Percentiles rank a stretch among this genome's conserved stretches.
Evolutionary conservation across 2,113 vertebrate species (phyloP).

Genomic region (Chloroceryle aenea): DNA sequence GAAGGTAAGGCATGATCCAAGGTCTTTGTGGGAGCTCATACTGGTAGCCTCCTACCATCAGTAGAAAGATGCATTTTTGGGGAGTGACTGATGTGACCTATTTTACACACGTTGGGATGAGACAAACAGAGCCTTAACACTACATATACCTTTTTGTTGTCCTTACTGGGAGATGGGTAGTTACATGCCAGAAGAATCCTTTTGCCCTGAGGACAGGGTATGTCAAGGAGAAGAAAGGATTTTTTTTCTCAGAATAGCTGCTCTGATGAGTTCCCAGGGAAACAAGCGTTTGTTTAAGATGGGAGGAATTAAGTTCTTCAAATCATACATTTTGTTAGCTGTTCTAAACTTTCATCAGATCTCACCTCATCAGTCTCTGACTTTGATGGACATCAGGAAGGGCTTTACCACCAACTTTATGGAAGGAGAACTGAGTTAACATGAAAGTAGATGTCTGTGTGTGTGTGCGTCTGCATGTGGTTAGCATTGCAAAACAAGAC

Average conservation of each 20-base stretch:
- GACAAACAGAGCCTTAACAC: not conserved
- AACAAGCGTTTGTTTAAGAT: not conserved
- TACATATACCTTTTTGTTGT: not conserved
- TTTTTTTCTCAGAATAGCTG: not conserved
- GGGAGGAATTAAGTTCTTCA: not conserved
- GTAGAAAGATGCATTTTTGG: not conserved
- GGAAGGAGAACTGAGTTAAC: not conserved
- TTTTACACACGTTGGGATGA: not conserved
- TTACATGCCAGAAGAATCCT: not conserved
- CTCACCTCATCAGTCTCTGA: not conserved
- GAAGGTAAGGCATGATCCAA: not conserved
- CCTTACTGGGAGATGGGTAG: not conserved
- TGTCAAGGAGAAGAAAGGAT: not conserved
- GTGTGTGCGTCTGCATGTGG: conserved; percentile 4
- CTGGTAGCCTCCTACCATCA: not conserved
- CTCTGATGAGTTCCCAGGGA: conserved; percentile 22
- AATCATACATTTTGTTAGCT: not conserved
- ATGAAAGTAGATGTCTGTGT: not conserved
- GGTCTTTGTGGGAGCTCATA: not conserved
- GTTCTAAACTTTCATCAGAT: conserved; percentile 3
- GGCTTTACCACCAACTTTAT: not conserved
- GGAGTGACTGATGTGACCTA: not conserved
- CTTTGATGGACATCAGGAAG: not conserved
- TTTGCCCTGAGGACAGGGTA: conserved; percentile 24
- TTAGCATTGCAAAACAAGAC: conserved; percentile 34